Evolutionary conservation across 2,113 vertebrate genomes (phyloP).

Genomic region (Progne subis): DNA sequence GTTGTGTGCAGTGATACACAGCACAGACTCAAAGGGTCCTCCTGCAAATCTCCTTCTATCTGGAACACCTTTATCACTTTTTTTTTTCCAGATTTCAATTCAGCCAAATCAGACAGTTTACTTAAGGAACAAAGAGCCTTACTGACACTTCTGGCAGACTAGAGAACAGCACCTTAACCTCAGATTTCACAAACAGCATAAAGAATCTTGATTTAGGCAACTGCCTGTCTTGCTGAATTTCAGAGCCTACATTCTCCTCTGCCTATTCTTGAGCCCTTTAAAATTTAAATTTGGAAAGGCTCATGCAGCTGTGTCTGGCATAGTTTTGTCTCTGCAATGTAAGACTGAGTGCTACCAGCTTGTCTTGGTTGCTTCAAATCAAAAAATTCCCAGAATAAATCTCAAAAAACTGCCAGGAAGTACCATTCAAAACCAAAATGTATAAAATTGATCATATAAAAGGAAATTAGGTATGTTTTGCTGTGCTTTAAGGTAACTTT

Average conservation of each 20-base stretch:
- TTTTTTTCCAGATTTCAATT: not conserved
- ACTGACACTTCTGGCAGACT: not conserved
- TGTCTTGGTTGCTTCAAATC: not conserved
- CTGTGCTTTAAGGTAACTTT: not conserved
- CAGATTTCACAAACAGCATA: not conserved
- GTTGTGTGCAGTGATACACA: fast-evolving
- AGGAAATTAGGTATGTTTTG: not conserved
- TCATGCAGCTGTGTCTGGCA: not conserved
- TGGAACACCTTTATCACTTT: not conserved
- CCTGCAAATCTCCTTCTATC: not conserved
- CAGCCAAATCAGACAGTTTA: not conserved
- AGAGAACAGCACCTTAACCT: not conserved
- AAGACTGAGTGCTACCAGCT: not conserved
- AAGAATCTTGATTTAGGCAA: not conserved
- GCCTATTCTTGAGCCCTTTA: not conserved
- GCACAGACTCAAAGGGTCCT: not conserved
- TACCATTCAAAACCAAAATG: not conserved
- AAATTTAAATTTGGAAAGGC: not conserved
- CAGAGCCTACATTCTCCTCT: not conserved
- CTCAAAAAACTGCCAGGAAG: not conserved
- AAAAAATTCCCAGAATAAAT: not conserved
- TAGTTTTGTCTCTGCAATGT: not conserved
- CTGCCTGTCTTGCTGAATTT: not conserved
- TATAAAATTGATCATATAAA: not conserved
- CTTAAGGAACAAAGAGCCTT: not conserved